Percentiles rank a stretch among this genome's conserved stretches.
These are phyloP conservation scores for Acleris emargana DNA, from an alignment of 2,888 invertebrate species.

Conservation along the genomic window DNA sequence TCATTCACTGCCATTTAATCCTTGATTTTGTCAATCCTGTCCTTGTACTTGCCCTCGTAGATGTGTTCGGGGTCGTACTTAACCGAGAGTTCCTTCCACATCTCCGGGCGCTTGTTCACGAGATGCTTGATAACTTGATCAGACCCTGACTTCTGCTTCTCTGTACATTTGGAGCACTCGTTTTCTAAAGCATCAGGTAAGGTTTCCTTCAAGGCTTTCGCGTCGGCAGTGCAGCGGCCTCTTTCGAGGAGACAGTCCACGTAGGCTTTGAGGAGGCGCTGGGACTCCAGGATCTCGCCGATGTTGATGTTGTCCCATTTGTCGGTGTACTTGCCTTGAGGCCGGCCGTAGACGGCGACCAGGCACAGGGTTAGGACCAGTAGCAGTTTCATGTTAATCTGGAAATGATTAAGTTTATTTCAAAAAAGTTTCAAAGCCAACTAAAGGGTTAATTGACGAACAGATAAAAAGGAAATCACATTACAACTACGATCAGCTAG, in stretches of 20 bases:
- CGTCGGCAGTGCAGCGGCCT: slow-evolving; percentile 87
- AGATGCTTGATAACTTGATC: slow-evolving; percentile 88
- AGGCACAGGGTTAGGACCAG: slow-evolving; percentile 64
- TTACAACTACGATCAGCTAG: too few relatives aligned
- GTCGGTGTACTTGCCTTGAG: slow-evolving; percentile 83
- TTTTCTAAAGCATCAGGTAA: slow-evolving; percentile 89
- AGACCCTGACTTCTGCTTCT: slow-evolving; percentile 79
- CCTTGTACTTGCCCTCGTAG: slow-evolving; percentile 87
- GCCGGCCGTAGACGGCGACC: slow-evolving; percentile 63
- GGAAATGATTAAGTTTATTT: slow-evolving; percentile 41
- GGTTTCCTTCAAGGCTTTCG: slow-evolving; percentile 81
- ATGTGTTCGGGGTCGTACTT: slow-evolving; percentile 89
- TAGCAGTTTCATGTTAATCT: slow-evolving; percentile 71
- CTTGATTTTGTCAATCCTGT: slow-evolving; percentile 64
- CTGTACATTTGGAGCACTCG: slow-evolving; percentile 88
- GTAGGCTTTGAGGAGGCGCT: slow-evolving; percentile 86
- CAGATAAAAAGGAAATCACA: too few relatives aligned
- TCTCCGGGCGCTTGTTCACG: slow-evolving; percentile 86
- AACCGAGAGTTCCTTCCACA: slow-evolving; percentile 86
- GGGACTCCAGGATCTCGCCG: slow-evolving; percentile 86
- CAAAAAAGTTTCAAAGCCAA: background rate
- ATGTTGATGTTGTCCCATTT: slow-evolving; percentile 88
- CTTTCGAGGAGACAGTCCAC: slow-evolving; percentile 86
- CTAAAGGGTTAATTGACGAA: too few relatives aligned
- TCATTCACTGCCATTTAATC: slow-evolving; percentile 37